Percentiles rank a stretch among this genome's conserved stretches.
Conservation (phyloP, 2,113 vertebrate genomes). For the Tympanuchus pallidicinctus region DNA sequence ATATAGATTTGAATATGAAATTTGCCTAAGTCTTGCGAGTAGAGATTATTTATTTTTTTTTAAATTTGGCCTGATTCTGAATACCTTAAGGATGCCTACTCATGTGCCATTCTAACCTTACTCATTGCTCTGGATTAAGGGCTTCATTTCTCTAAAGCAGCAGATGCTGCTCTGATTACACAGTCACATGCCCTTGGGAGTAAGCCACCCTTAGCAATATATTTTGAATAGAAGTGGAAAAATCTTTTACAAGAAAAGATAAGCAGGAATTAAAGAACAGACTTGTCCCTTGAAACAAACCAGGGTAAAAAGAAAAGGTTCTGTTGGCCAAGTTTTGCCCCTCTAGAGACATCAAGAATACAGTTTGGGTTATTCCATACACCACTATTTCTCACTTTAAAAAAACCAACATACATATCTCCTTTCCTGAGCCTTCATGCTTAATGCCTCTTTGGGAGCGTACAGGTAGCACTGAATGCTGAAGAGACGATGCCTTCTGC, state of each 20-base stretch:
- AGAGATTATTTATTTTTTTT: background rate
- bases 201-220: background rate
- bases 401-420: background rate
- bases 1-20: slow-evolving; percentile 11
- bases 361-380: background rate
- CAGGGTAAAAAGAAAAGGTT: background rate
- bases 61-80: background rate
- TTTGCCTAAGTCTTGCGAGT: background rate
- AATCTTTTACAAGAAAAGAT: background rate
- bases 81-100: background rate
- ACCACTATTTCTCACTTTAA: background rate
- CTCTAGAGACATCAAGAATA: background rate
- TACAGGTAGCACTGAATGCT: background rate
- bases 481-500: background rate
- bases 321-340: background rate
- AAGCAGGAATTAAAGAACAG: background rate
- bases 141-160: background rate
- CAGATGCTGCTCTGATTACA: slow-evolving; percentile 2
- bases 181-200: background rate
- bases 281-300: background rate
- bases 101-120: background rate
- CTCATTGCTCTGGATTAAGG: background rate
- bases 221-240: background rate
- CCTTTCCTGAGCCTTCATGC: background rate
- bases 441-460: background rate